Evolutionary conservation across 2,113 vertebrate genomes (phyloP), one percentile per base, ranked within the genome.

Genomic region (Gallinago paraguaiae): DNA sequence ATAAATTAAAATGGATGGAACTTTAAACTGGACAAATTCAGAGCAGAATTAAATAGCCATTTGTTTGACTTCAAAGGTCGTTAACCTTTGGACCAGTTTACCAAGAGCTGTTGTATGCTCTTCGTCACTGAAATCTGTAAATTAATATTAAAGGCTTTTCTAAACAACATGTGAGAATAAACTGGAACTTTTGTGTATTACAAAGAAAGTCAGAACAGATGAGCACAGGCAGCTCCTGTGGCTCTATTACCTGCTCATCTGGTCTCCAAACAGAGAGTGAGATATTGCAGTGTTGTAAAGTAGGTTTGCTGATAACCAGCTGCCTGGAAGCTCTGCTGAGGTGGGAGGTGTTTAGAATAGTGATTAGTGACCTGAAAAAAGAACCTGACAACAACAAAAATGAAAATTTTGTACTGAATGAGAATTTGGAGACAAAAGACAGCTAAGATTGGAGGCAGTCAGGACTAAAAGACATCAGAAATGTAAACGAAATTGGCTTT

Each of bases 1-100:
- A 75, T 79, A 85, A 75, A 79, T 92, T 91, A 87, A 92, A 95
- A 94, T 65, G 48, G 74, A 79, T 87, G 77, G 81, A 93, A 96
- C 89, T 97, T 95, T 89, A 95, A 95, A 84, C 87, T 91, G 65
- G 86, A 91, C 35, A 78, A 43, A 91, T 91, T 93, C 65, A 76
- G 67, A 72, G 77, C 27, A 95, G 91, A 97, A 97, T 92, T 72
- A 95, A 95, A 89, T 79, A 96, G n/a, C 45, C 89, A 76, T 89
- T 95, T 96, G 89, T 97, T 97, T 95, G 91, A 92, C 65, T 95
- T 81, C 94, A 95, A 95, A 97, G 96, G 82, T 92, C 50, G n/a
- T 82, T 92, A 84, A 95, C 94, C 95, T 97, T 96, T 91, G 91
- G 92, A 97, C 86, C 89, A 72, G 65, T 97, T 96, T 95, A 93